Conservation (phyloP, 2,797 vertebrate genomes). For the Ciconia nigra region DNA sequence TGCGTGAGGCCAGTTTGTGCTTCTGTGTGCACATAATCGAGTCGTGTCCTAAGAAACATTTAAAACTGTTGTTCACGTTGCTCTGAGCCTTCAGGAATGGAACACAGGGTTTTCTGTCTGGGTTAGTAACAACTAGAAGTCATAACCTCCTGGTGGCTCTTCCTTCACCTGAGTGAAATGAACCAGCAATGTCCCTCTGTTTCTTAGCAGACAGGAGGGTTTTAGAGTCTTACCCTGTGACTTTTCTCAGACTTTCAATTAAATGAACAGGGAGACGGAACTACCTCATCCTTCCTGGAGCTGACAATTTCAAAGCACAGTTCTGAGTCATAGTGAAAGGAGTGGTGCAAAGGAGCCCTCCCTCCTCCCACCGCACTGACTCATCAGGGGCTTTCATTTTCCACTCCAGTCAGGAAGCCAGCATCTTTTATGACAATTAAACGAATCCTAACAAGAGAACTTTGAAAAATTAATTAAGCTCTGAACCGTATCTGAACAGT, state of each 20-base stretch:
- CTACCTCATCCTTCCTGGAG: background rate
- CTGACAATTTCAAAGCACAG: background rate
- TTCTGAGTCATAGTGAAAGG: slow-evolving; percentile 1
- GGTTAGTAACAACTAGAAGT: background rate
- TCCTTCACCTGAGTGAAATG: background rate
- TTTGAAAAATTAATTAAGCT: background rate
- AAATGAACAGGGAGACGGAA: background rate
- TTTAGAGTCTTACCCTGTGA: background rate
- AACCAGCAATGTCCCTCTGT: background rate
- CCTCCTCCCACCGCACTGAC: background rate
- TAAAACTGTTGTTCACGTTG: background rate
- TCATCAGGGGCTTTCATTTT: slow-evolving; percentile 2
- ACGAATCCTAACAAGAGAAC: background rate
- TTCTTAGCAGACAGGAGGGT: background rate
- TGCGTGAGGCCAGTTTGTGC: background rate
- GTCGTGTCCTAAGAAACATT: background rate
- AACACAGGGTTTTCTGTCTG: background rate
- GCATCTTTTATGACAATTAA: background rate
- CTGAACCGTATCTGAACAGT: background rate
- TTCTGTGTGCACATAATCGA: background rate
- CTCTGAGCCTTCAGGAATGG: background rate
- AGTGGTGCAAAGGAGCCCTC: background rate
- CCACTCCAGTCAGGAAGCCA: background rate
- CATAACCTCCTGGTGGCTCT: background rate
- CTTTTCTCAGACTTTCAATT: background rate